Evolutionary conservation across 2,113 vertebrate species (phyloP).

Genomic region (Aegypius monachus): DNA sequence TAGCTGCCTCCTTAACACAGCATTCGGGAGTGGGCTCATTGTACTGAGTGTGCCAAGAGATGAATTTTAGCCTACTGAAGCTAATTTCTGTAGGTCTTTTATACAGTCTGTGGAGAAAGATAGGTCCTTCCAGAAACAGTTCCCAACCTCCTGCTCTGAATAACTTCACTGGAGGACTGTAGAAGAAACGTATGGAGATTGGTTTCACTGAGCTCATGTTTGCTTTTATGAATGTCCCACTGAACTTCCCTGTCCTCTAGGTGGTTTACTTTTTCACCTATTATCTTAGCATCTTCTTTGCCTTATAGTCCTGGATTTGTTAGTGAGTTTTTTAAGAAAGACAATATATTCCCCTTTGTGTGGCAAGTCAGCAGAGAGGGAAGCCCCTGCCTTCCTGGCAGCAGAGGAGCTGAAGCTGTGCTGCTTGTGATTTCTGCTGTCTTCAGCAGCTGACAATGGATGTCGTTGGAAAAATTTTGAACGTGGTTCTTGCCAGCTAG

Average conservation of each 20-base stretch:
- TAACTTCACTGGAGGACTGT: neutral
- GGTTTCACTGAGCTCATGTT: neutral
- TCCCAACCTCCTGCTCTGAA: neutral
- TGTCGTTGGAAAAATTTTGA: neutral
- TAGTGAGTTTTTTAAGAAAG: neutral
- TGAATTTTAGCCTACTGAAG: neutral
- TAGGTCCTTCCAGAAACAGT: neutral
- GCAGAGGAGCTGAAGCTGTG: neutral
- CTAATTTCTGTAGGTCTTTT: neutral
- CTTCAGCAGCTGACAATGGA: neutral
- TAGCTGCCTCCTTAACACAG: neutral
- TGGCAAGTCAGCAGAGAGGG: neutral
- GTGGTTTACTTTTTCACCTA: neutral
- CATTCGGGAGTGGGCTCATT: neutral
- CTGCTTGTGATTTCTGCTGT: neutral
- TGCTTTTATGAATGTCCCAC: neutral
- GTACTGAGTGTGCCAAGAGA: neutral
- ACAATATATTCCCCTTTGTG: neutral
- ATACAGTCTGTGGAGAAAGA: neutral
- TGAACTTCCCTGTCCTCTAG: neutral
- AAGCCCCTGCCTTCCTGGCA: neutral
- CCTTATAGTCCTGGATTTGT: neutral
- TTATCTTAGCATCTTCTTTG: neutral
- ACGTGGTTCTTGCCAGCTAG: neutral
- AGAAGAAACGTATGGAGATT: neutral